Conservation (phyloP, 2,888 invertebrate genomes). For the Spilosoma lubricipeda region DNA sequence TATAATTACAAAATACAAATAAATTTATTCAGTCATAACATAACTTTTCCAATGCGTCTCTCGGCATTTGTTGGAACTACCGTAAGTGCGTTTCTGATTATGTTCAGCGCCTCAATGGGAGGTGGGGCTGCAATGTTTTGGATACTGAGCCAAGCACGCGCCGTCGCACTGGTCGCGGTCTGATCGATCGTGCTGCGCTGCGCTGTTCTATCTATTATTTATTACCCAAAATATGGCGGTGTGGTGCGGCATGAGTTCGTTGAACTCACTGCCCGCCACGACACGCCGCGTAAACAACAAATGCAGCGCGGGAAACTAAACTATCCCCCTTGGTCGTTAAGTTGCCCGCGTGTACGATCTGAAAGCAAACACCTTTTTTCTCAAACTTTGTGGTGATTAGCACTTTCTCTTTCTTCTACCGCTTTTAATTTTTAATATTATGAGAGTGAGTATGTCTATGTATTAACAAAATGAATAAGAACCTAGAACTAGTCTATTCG, state of each 20-base stretch:
- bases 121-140: constrained; percentile 75
- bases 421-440: background rate
- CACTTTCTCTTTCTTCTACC: background rate
- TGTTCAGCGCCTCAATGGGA: constrained; percentile 32
- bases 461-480: background rate
- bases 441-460: background rate
- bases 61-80: constrained; percentile 12
- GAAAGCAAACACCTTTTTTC: constrained; percentile 25
- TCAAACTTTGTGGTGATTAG: background rate
- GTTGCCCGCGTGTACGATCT: constrained; percentile 40
- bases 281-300: constrained; percentile 77
- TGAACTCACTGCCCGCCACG: constrained; percentile 66
- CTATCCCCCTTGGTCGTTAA: constrained; percentile 63
- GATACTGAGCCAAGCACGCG: constrained; percentile 65
- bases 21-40: background rate
- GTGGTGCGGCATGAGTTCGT: constrained; percentile 77
- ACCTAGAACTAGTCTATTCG: background rate
- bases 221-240: constrained; percentile 83
- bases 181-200: constrained; percentile 79
- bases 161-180: constrained; percentile 74
- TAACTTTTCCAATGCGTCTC: background rate
- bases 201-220: constrained; percentile 82
- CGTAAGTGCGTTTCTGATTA: constrained; percentile 44
- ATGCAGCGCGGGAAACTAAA: constrained; percentile 78
- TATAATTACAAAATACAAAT: constrained; percentile 7